These are phyloP conservation scores for Brotula barbata DNA, from an alignment of 2,797 vertebrate species.

Conservation along the genomic window DNA sequence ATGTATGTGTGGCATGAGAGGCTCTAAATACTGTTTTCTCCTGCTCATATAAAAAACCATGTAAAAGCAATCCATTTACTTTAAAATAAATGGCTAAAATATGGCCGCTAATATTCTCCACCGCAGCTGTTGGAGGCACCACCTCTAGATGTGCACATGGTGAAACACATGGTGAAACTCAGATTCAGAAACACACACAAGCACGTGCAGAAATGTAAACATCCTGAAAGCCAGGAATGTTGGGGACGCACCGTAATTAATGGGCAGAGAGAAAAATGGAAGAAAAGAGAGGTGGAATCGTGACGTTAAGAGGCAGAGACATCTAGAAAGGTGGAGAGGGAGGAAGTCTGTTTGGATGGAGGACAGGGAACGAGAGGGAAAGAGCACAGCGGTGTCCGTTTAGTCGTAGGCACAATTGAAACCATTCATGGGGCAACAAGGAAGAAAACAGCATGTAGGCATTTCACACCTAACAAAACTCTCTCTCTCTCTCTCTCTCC, in stretches of 20 bases:
- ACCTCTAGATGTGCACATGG: neutral
- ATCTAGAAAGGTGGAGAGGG: neutral
- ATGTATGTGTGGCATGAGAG: no score
- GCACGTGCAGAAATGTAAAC: slow-evolving; percentile 3
- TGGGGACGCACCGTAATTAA: neutral
- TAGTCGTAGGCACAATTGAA: slow-evolving; percentile 3
- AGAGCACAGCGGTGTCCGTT: slow-evolving; percentile 2
- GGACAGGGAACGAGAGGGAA: neutral
- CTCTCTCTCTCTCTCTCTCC: slow-evolving; percentile 14
- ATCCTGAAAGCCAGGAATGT: neutral
- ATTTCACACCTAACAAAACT: slow-evolving; percentile 41
- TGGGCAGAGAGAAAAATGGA: no score
- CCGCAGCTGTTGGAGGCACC: neutral
- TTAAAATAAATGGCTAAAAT: no score
- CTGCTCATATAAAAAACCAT: no score
- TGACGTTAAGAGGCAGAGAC: neutral
- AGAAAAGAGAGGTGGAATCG: neutral
- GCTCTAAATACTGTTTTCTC: no score
- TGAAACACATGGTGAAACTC: neutral
- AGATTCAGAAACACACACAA: neutral
- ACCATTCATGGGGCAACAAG: slow-evolving; percentile 6
- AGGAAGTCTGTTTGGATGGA: neutral
- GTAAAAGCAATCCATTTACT: no score
- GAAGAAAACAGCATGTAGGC: slow-evolving; percentile 16
- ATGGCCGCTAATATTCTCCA: no score